Base-by-base conservation (phyloP, 2,797 vertebrate genomes). In the Melanogrammus aeglefinus region DNA sequence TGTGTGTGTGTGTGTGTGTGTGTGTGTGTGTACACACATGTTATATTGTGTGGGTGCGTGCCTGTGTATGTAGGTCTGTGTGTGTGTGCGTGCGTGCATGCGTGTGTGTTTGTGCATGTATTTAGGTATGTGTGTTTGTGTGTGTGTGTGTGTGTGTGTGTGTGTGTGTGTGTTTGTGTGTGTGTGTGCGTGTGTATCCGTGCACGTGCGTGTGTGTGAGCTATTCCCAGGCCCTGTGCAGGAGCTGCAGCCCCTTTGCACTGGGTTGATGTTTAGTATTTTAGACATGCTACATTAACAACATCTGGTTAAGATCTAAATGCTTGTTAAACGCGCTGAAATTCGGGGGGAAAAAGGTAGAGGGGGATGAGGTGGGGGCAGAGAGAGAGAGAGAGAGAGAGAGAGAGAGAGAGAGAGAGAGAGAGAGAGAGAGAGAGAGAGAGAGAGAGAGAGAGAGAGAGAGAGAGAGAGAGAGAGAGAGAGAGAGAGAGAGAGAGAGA, bases 251-350 rank as follows among this genome's bases (percentile, higher is more conserved):
- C 87, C 88, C 86, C 88, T 85, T 86, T 91, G 89, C 80, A 80
- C 90, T 80, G 89, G 93, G 91, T 94, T 94, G 93, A 95, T 95
- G 94, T 95, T 95, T 95, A 95, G 93, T 94, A 93, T 95, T 94
- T 95, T 94, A 95, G 94, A 95, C 94, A 96, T 94, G 94, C 91
- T 94, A 94, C 94, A 95, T 95, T 95, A 95, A 94, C 93, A 88
- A 93, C 95, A 96, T 95, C 95, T 95, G 95, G 94, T 95, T 94
- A 94, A 94, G 93, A 95, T 96, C 94, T 94, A 92, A 94, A 95
- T 94, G 94, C 95, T 95, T 95, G 93, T 95, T 95, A 95, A 95
- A 95, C 92, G 92, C 88, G 87, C 91, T 89, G 93, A 95, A 95
- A 95, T 94, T 93, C 84, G 69, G 83, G 84, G 85, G 86, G 80